Evolutionary conservation across 1,140 invertebrate genomes (phyloP).

Genomic region (Bactericera cockerelli): DNA sequence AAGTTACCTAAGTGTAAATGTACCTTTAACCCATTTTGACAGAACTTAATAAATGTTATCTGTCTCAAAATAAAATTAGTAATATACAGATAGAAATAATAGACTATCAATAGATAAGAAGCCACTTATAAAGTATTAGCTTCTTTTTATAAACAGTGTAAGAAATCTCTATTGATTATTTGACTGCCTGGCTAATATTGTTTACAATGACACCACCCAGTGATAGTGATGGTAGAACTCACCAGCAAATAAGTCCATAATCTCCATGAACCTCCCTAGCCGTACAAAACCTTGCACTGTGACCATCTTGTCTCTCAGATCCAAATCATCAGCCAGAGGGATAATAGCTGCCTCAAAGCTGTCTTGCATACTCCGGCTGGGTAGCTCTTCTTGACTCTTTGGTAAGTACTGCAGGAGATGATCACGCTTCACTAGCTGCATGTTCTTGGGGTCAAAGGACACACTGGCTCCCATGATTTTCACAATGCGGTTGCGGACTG

Average conservation of each 20-base stretch:
- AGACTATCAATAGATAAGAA: no score
- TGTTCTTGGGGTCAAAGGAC: background rate
- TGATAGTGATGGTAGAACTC: no score
- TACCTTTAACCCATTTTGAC: no score
- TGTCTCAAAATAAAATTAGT: no score
- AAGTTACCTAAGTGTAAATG: no score
- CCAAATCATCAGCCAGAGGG: slow-evolving; percentile 42
- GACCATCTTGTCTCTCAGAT: slow-evolving; percentile 50
- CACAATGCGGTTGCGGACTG: background rate
- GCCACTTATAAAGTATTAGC: no score
- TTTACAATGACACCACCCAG: no score
- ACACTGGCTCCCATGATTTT: background rate
- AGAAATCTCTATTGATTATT: no score
- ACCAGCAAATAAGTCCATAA: slow-evolving; percentile 66
- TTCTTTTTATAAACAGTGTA: no score
- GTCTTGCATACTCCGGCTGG: slow-evolving; percentile 38
- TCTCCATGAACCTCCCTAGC: slow-evolving; percentile 56
- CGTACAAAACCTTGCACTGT: slow-evolving; percentile 46
- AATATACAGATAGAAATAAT: no score
- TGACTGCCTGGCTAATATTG: no score
- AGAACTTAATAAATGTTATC: no score
- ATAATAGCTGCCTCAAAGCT: slow-evolving; percentile 50
- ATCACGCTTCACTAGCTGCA: background rate
- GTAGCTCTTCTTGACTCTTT: slow-evolving; percentile 30
- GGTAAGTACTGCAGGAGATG: slow-evolving; percentile 26